phyloP scores from a whole-genome alignment of 1,140 invertebrate species.

The Meloidogyne chitwoodi region DNA sequence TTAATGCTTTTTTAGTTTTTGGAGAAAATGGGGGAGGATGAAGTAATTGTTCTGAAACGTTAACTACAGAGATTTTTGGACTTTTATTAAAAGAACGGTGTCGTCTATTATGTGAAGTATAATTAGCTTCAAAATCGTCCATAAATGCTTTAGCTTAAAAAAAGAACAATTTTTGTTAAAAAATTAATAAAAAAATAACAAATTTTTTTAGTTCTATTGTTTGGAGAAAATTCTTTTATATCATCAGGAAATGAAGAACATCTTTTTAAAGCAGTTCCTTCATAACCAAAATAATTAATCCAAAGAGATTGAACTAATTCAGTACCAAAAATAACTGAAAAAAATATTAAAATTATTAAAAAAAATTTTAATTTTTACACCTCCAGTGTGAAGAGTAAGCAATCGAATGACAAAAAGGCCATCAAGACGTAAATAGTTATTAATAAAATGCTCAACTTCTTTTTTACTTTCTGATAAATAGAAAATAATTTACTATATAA shows the following conservation, averaged over 20 bases:
- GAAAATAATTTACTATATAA: too few relatives aligned
- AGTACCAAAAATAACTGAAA: constrained; percentile 54
- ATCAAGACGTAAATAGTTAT: constrained; percentile 63
- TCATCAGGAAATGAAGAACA: constrained; percentile 44
- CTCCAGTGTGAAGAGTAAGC: constrained; percentile 60
- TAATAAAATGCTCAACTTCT: constrained; percentile 58
- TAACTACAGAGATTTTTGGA: background rate
- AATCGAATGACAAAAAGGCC: constrained; percentile 64
- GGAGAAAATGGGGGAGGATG: background rate
- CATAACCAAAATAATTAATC: constrained; percentile 41
- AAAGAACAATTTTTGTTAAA: background rate
- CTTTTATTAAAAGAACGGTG: background rate
- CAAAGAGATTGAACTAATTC: constrained; percentile 53
- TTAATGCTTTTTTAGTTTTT: background rate
- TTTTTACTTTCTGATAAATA: constrained; percentile 28
- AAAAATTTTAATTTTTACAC: background rate
- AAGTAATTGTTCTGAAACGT: background rate
- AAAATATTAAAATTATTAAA: background rate
- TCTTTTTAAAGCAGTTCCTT: constrained; percentile 43
- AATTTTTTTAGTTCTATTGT: background rate
- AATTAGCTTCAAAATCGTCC: background rate
- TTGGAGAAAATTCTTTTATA: background rate
- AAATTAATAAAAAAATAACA: background rate
- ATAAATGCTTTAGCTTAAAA: background rate
- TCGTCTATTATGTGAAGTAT: background rate